A percentile compares a stretch with the other conserved stretches of the same genome.
phyloP scores from a whole-genome alignment of 2,113 vertebrate species.

The Mungos mungo region DNA sequence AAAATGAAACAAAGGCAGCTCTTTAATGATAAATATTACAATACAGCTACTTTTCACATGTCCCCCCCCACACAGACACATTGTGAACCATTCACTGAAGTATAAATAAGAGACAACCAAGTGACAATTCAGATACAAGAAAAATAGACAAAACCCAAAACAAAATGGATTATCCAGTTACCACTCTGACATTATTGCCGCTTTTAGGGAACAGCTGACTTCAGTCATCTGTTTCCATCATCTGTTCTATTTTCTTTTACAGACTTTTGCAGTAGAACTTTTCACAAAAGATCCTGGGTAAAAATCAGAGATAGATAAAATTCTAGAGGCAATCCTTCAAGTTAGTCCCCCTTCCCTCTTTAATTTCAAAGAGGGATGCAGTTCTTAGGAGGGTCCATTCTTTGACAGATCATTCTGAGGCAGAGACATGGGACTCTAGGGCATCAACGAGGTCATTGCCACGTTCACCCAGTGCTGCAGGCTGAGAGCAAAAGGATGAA shows the following conservation, averaged over 20 bases:
- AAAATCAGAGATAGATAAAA: constrained; percentile 64
- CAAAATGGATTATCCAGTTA: constrained; percentile 69
- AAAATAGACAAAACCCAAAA: constrained; percentile 64
- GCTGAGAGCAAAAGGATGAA: not conserved
- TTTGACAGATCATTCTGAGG: not conserved
- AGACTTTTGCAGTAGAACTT: constrained; percentile 49
- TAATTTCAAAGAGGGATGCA: constrained; percentile 24
- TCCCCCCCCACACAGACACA: not conserved
- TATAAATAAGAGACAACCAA: constrained; percentile 67
- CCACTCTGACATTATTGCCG: constrained; percentile 61
- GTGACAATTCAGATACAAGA: constrained; percentile 61
- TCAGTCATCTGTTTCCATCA: constrained; percentile 68
- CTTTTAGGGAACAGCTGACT: constrained; percentile 70
- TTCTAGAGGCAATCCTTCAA: constrained; percentile 58
- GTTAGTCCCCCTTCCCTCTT: constrained; percentile 21
- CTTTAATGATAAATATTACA: constrained; percentile 67
- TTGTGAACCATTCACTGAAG: not conserved
- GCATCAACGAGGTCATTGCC: constrained; percentile 6
- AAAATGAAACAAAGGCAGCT: constrained; percentile 68
- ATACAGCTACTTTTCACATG: constrained; percentile 52
- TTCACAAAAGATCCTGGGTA: constrained; percentile 42
- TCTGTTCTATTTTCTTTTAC: constrained; percentile 62
- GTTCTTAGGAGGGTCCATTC: not conserved
- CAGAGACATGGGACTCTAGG: constrained; percentile 2
- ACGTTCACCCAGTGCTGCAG: not conserved